Base-by-base conservation (phyloP, 2,113 vertebrate genomes). In the Eulemur rufifrons region DNA sequence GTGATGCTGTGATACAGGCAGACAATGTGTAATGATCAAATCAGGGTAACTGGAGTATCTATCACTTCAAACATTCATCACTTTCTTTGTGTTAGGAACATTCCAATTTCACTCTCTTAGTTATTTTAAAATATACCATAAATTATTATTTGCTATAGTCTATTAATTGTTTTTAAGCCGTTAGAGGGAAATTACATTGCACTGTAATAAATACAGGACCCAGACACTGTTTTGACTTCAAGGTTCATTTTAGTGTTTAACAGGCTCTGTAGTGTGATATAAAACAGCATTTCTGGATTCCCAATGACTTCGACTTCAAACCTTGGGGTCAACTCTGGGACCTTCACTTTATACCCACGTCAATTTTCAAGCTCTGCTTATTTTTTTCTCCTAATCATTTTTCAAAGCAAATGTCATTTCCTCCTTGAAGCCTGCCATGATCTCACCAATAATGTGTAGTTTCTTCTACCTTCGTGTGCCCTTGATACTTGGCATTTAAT, bases 331-430 rank as follows among this genome's bases (percentile, higher is more conserved):
- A 52, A 64, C 3, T 90, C 69, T 95, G 63, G 90, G 59, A 90
- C 61, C 34, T 47, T 80, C 21, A 45, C 17, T 81, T 12, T 94
- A 9, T 52, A 25, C 39, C 12, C 59, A 20, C 13, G 47, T 64
- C 68, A 39, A 8, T 85, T 91, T 39, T 59, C 56, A 64, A 64
- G 17, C 86, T 86, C 71, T 95, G 32, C 11, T 4, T 81, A 27
- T 42, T 94, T 45, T 87, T 89, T 91, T 17, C 13, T 25, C 10
- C 18, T 50, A 37, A 52, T 78, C 34, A 54, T 8, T 56, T 96
- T 71, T 74, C 86, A 93, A 59, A 82, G 20, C 13, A 97, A 91
- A 63, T 83, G 17, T 68, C 25, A 11, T 77, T 86, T 93, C 45
- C 4, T 85, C 21, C 93, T 90, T 91, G 76, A 92, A 86, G 42